Base-by-base conservation (phyloP, 2,113 vertebrate genomes). In the Oncorhynchus keta region DNA sequence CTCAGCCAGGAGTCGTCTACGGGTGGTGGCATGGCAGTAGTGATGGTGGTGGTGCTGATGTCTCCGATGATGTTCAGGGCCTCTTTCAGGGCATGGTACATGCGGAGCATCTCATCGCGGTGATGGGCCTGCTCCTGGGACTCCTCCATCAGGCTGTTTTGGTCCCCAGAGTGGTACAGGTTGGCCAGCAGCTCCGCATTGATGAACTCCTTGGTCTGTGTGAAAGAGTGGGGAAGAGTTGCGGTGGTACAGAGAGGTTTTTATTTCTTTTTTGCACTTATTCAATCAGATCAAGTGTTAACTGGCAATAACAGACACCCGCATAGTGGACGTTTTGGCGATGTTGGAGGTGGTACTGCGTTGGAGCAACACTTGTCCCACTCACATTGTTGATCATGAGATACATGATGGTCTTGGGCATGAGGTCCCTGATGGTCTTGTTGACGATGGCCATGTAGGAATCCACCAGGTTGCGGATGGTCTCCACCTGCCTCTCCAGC, bases 351-450 rank as follows among this genome's bases (percentile, higher is more conserved):
- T 45, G 39, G 8, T 11, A 45, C 39, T 45, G 39, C 39, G 9
- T 45, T 11, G 39, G 39, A 11, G 39, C 39, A 9, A 11, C 8
- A 45, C 39, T 9, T 9, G 8, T 45, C 39, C 39, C 39, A 45
- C 39, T 62, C 59, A 62, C 98, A 0, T 98, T 99, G 92, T 95
- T 99, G 73, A 99, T 98, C 97, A 99, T 99, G 73, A 99, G 97
- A 79, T 98, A 97, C 98, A 99, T 99, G 90, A 99, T 97, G 79
- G 97, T 99, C 95, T 99, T 99, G 8, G 98, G 98, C 95, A 99
- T 99, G 90, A 99, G 93, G 91, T 99, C 97, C 1, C 98, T 93
- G 78, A 99, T 94, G 0, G 98, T 99, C 92, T 99, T 99, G 94
- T 98, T 99, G 89, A 99, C 97, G 18, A 99, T 99, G 77, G 94